Percentiles rank a stretch among this genome's conserved stretches.
phyloP scores from a whole-genome alignment of 1,140 invertebrate species.

The Polypedilum vanderplanki region DNA sequence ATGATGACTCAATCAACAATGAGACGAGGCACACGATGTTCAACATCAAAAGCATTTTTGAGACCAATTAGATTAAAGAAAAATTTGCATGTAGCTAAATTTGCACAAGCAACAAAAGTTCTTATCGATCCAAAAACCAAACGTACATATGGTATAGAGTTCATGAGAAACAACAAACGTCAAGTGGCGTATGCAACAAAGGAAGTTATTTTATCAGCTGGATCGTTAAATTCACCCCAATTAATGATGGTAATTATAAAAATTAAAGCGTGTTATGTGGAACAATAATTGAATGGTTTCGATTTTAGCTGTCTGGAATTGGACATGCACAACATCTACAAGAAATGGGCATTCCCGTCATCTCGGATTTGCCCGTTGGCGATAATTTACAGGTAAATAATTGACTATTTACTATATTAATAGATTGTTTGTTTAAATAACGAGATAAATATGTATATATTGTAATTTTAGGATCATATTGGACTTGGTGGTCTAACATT shows the following conservation, averaged over 20 bases:
- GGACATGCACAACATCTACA: slow-evolving; percentile 72
- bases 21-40: slow-evolving; percentile 76
- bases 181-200: slow-evolving; percentile 59
- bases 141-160: slow-evolving; percentile 69
- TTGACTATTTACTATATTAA: background rate
- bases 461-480: slow-evolving; percentile 45
- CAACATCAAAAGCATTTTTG: slow-evolving; percentile 81
- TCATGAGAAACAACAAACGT: slow-evolving; percentile 55
- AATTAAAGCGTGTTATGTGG: no score
- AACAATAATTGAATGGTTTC: slow-evolving; percentile 47
- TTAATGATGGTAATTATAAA: slow-evolving; percentile 59
- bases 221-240: slow-evolving; percentile 70
- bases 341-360: slow-evolving; percentile 64
- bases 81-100: slow-evolving; percentile 77
- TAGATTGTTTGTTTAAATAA: background rate
- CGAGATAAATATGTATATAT: background rate
- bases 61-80: slow-evolving; percentile 65
- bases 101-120: slow-evolving; percentile 66
- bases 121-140: slow-evolving; percentile 58
- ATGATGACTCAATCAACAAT: slow-evolving; percentile 82
- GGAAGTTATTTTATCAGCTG: slow-evolving; percentile 75
- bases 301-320: slow-evolving; percentile 86
- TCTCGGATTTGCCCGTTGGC: slow-evolving; percentile 69
- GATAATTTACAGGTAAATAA: slow-evolving; percentile 74
- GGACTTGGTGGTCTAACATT: slow-evolving; percentile 77